These are phyloP conservation scores for Eremophila alpestris DNA, from an alignment of 2,797 vertebrate species.

Conservation along the genomic window DNA sequence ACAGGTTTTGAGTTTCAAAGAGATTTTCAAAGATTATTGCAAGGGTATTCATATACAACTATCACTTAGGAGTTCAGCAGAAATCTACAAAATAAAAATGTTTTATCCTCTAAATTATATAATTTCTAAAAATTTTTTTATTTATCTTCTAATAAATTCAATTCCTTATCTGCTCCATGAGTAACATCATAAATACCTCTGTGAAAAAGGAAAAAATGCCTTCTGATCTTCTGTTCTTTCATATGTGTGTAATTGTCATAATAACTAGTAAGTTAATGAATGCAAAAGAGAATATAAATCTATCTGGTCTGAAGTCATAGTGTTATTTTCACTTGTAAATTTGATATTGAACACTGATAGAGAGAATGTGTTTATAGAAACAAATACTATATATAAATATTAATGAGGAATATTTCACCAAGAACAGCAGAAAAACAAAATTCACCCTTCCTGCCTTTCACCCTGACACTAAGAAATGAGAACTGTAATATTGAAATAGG, in stretches of 20 bases:
- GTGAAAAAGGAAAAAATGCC: not conserved
- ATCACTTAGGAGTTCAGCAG: not conserved
- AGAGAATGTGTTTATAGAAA: not conserved
- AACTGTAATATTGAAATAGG: not conserved
- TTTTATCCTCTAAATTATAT: not conserved
- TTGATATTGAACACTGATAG: not conserved
- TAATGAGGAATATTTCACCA: not conserved
- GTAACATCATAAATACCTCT: not conserved
- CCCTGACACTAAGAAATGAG: not conserved
- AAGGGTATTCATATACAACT: not conserved
- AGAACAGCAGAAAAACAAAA: not conserved
- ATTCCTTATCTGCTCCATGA: not conserved
- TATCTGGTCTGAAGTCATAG: not conserved
- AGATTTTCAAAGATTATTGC: not conserved
- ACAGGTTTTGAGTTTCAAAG: not conserved
- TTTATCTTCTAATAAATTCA: not conserved
- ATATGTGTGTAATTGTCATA: not conserved
- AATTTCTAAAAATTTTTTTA: not conserved
- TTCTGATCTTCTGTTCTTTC: not conserved
- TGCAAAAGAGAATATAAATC: not conserved
- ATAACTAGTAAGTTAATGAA: not conserved
- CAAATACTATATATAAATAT: not conserved
- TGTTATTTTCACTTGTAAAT: not conserved
- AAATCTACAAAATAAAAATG: not conserved
- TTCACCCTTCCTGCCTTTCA: not conserved